Evolutionary conservation across 2,113 vertebrate genomes (phyloP).

Genomic region (Sander vitreus): DNA sequence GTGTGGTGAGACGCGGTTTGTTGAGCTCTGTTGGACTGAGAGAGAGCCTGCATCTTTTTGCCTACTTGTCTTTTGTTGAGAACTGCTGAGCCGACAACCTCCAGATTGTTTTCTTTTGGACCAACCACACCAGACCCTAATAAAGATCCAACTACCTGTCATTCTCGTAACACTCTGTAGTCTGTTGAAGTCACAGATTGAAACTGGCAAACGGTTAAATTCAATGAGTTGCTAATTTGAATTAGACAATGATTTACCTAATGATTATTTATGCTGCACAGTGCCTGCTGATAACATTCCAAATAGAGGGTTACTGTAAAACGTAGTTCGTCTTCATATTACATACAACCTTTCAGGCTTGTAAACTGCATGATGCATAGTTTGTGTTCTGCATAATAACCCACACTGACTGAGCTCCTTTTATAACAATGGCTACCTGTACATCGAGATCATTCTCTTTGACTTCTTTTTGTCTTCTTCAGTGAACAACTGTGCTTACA

Average conservation of each 20-base stretch:
- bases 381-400: constrained; percentile 18
- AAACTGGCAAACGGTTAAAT: constrained; percentile 17
- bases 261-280: background rate
- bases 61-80: constrained; percentile 10
- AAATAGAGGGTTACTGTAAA: background rate
- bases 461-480: background rate
- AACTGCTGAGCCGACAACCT: constrained; percentile 6
- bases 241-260: background rate
- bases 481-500: constrained; percentile 3
- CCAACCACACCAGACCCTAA: background rate
- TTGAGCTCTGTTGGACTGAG: background rate
- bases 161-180: background rate
- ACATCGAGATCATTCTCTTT: constrained; percentile 10
- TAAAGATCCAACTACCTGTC: background rate
- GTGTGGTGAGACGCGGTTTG: background rate
- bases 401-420: background rate
- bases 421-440: background rate
- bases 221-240: background rate
- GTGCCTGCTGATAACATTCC: background rate
- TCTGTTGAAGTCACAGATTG: background rate
- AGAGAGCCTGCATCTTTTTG: background rate
- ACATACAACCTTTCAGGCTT: background rate
- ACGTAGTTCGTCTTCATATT: background rate
- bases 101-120: constrained; percentile 1
- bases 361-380: background rate